These are phyloP conservation scores for Hipparchia sbordonii DNA, from an alignment of 2,888 invertebrate species.

Conservation along the genomic window DNA sequence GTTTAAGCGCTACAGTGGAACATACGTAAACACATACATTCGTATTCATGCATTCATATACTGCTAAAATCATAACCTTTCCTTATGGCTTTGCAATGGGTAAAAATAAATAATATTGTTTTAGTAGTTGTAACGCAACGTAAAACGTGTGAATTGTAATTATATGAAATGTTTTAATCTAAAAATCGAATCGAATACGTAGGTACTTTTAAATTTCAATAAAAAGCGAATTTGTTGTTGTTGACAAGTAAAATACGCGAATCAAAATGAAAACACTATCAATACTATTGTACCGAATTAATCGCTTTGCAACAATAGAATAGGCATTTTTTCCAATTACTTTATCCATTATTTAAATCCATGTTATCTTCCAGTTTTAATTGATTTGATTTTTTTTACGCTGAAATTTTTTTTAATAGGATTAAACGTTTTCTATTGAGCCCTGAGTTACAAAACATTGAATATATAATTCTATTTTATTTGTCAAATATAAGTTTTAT, in stretches of 20 bases:
- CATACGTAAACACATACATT: too few relatives aligned
- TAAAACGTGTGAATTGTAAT: too few relatives aligned
- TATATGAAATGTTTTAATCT: not conserved
- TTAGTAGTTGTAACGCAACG: too few relatives aligned
- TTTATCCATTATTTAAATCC: conserved; percentile 13
- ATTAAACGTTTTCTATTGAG: conserved; percentile 3
- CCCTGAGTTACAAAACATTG: not conserved
- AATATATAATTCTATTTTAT: not conserved
- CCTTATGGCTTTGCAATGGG: too few relatives aligned
- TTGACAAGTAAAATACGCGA: not conserved
- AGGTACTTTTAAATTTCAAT: not conserved
- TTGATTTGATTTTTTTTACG: conserved; percentile 8
- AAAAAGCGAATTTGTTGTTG: not conserved
- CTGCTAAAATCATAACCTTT: too few relatives aligned
- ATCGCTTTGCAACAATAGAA: conserved; percentile 15
- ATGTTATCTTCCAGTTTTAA: conserved; percentile 9
- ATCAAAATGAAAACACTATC: conserved; percentile 2
- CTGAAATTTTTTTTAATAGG: not conserved
- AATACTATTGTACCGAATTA: conserved; percentile 12
- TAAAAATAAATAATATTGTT: too few relatives aligned
- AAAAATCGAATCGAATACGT: not conserved
- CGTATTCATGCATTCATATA: too few relatives aligned
- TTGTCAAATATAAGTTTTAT: too few relatives aligned
- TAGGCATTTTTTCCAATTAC: conserved; percentile 5
- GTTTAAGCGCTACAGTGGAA: too few relatives aligned